These are phyloP conservation scores for Drosophila barbarae DNA, from an alignment of 2,888 invertebrate species.

Conservation along the genomic window DNA sequence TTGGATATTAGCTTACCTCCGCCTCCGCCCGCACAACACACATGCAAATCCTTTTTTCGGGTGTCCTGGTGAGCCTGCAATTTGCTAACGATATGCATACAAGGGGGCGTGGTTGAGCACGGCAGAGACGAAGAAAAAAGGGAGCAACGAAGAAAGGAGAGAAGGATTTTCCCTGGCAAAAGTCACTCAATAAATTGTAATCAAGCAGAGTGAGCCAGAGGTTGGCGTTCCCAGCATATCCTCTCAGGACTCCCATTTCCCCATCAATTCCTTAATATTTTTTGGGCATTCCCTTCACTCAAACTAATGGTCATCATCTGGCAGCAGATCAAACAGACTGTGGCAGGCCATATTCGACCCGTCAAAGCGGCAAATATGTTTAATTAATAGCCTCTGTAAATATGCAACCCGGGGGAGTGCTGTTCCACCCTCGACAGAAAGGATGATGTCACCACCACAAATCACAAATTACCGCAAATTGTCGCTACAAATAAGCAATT, in stretches of 20 bases:
- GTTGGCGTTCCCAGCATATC: background rate
- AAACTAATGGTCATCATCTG: constrained; percentile 30
- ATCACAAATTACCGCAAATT: constrained; percentile 74
- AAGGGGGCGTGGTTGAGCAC: constrained; percentile 37
- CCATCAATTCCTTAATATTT: constrained; percentile 7
- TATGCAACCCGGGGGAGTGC: constrained; percentile 33
- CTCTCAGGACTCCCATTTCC: constrained; percentile 2
- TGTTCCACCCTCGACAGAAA: constrained; percentile 12
- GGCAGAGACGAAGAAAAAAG: constrained; percentile 9
- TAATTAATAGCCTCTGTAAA: constrained; percentile 62
- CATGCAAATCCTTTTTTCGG: constrained; percentile 32
- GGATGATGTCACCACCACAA: constrained; percentile 64
- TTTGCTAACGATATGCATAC: constrained; percentile 75
- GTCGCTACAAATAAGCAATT: constrained; percentile 75
- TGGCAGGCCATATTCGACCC: constrained; percentile 23
- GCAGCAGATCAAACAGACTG: constrained; percentile 39
- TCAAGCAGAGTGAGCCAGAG: constrained; percentile 41
- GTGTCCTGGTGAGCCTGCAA: constrained; percentile 64
- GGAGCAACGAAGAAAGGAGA: constrained; percentile 4
- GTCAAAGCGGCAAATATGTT: constrained; percentile 54
- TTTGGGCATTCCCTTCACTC: constrained; percentile 4
- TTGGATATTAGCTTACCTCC: constrained; percentile 64
- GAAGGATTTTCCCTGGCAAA: constrained; percentile 45
- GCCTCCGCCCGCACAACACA: constrained; percentile 16
- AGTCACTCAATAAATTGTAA: constrained; percentile 68